phyloP scores from a whole-genome alignment of 2,888 invertebrate genomes.

The Mactromeris polynyma region DNA sequence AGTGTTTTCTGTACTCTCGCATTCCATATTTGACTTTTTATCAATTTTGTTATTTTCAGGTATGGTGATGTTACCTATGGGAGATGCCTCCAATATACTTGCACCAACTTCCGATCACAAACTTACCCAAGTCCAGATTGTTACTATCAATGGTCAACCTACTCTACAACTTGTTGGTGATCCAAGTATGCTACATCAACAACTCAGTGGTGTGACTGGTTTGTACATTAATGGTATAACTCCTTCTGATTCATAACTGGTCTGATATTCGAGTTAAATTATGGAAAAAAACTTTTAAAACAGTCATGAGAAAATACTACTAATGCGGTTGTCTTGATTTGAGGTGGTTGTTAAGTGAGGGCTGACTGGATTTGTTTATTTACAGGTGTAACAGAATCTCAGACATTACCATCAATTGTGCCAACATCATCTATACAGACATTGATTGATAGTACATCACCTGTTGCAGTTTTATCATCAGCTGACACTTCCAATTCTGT shows the following conservation, averaged over 20 bases:
- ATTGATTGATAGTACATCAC: slow-evolving; percentile 66
- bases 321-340: too few relatives aligned
- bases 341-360: too few relatives aligned
- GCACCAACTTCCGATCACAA: slow-evolving; percentile 20
- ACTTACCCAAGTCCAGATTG: slow-evolving; percentile 73
- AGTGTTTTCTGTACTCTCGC: background rate
- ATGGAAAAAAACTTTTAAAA: too few relatives aligned
- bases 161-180: slow-evolving; percentile 77
- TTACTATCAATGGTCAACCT: slow-evolving; percentile 79
- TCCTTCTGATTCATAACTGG: too few relatives aligned
- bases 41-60: slow-evolving; percentile 27
- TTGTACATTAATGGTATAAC: background rate
- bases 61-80: slow-evolving; percentile 66
- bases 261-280: too few relatives aligned
- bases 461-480: slow-evolving; percentile 74
- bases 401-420: background rate
- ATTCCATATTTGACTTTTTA: background rate
- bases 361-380: background rate
- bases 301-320: too few relatives aligned
- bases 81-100: slow-evolving; percentile 44
- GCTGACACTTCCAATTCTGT: slow-evolving; percentile 73
- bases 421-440: slow-evolving; percentile 22
- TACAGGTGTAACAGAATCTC: slow-evolving; percentile 27
- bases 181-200: slow-evolving; percentile 33
- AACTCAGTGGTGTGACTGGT: slow-evolving; percentile 28